A percentile compares a stretch with the other conserved stretches of the same genome.
Conservation (phyloP, 2,113 vertebrate genomes). For the human (Homo sapiens) region GRCh38 chr6:50283001-50283500, state of each 20-base stretch:
- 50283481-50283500: neutral
- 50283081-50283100: neutral
- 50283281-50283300: neutral
- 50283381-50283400: neutral
- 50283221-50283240: neutral
- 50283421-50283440: neutral
- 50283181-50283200: neutral
- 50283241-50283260: neutral
- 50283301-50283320: neutral
- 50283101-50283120: neutral
- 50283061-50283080: neutral
- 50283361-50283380: neutral
- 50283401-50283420: neutral
- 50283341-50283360: neutral
- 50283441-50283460: neutral
- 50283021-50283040: neutral
- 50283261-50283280: neutral
- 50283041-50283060: neutral
- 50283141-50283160: neutral
- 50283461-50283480: neutral
- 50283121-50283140: neutral
- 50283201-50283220: neutral
- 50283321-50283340: neutral
- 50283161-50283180: neutral
- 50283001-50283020: neutral